Conservation (phyloP, 2,113 vertebrate genomes). For the Barnardius zonarius region DNA sequence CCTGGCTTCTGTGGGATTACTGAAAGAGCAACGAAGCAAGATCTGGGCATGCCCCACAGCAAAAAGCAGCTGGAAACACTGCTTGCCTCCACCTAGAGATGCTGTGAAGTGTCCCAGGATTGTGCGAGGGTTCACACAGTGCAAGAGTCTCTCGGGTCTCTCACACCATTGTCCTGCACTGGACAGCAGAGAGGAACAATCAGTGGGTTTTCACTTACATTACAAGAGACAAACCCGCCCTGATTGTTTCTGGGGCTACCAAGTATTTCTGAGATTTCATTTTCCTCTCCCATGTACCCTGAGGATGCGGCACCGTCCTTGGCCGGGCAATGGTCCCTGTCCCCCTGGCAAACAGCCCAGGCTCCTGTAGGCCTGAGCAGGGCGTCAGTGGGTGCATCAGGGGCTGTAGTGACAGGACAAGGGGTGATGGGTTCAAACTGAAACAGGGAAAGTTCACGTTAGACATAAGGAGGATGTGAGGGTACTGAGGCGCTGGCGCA, state of each 20-base stretch:
- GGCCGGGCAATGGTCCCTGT: fast-evolving
- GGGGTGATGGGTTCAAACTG: background rate
- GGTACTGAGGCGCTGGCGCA: background rate
- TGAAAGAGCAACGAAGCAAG: background rate
- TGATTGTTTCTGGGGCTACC: background rate
- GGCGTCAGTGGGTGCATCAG: background rate
- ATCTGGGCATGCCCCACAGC: background rate
- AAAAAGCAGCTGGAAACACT: background rate
- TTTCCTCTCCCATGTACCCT: background rate
- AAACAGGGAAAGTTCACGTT: background rate
- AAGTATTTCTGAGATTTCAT: background rate
- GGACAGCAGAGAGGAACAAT: background rate
- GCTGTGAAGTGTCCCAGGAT: too few species aligned
- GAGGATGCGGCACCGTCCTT: background rate
- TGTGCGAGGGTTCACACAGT: fast-evolving
- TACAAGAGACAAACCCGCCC: background rate
- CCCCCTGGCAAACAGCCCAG: background rate
- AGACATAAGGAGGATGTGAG: background rate
- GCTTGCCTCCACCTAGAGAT: background rate
- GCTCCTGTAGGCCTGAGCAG: background rate
- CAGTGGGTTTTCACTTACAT: background rate
- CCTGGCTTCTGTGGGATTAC: background rate
- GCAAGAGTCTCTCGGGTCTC: background rate
- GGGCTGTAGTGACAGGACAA: background rate
- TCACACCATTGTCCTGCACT: background rate